Evolutionary conservation across 2,888 invertebrate species (phyloP).

Genomic region (Epinotia ramella): DNA sequence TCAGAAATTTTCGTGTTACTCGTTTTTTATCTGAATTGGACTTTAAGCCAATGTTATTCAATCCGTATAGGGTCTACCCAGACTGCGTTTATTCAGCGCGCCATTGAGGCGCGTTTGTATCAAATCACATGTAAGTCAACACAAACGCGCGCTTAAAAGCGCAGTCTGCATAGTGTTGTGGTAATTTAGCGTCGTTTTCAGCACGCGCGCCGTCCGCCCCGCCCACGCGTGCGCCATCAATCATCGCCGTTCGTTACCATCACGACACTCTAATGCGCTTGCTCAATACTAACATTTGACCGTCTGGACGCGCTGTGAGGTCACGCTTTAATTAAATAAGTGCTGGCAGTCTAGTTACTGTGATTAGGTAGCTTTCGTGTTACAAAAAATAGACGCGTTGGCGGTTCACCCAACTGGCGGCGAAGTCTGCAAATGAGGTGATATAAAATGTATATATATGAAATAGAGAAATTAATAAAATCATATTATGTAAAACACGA

Average conservation of each 20-base stretch:
- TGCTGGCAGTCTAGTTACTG: constrained; percentile 33
- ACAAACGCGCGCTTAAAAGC: no score
- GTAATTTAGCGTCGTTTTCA: constrained; percentile 60
- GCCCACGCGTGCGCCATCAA: constrained; percentile 71
- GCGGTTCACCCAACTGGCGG: not conserved
- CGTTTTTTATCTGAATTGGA: not conserved
- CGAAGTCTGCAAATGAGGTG: not conserved
- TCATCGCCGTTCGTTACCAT: constrained; percentile 74
- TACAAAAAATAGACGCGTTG: not conserved
- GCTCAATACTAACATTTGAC: constrained; percentile 71
- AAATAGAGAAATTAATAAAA: not conserved
- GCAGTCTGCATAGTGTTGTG: constrained; percentile 48
- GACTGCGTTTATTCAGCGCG: no score
- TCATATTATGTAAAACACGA: not conserved
- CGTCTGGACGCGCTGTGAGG: constrained; percentile 57
- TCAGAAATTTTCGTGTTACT: not conserved
- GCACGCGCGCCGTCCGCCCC: constrained; percentile 69
- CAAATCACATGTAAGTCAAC: no score
- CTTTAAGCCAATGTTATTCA: constrained; percentile 41
- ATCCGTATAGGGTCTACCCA: constrained; percentile 48
- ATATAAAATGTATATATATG: not conserved
- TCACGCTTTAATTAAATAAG: constrained; percentile 49
- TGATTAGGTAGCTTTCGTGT: constrained; percentile 23
- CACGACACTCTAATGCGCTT: constrained; percentile 74
- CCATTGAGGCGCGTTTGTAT: no score